Conservation (phyloP, 2,113 vertebrate species). For the Lonchura striata region DNA sequence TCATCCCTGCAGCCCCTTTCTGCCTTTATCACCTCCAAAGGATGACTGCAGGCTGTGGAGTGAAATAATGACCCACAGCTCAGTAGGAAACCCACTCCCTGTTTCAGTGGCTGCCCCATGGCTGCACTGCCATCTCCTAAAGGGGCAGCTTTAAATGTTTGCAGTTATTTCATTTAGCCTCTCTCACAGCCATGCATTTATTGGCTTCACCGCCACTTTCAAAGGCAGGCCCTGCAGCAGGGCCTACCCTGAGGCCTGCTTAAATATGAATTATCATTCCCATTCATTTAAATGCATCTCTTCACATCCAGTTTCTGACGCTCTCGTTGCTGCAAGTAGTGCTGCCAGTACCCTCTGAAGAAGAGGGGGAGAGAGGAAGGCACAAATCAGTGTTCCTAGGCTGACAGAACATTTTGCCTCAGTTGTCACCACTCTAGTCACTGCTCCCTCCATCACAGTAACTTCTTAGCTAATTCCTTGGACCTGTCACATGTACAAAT, state of each 20-base stretch:
- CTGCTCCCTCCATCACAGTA: background rate
- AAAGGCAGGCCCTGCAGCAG: fast-evolving
- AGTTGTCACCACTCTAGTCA: background rate
- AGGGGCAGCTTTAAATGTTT: background rate
- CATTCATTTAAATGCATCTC: background rate
- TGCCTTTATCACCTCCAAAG: background rate
- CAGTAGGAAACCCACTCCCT: background rate
- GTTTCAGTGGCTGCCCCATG: background rate
- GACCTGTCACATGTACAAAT: background rate
- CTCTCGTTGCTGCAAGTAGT: background rate
- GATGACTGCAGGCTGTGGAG: background rate
- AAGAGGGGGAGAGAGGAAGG: background rate
- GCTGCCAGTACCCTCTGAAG: background rate
- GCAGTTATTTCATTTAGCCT: background rate
- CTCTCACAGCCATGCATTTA: background rate
- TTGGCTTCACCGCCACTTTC: background rate
- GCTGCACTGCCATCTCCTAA: background rate
- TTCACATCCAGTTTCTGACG: background rate
- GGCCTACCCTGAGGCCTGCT: background rate
- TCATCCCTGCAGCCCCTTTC: background rate
- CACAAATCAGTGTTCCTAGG: background rate
- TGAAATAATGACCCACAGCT: background rate
- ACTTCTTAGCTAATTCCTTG: background rate
- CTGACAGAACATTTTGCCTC: background rate
- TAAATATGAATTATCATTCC: fast-evolving